Conservation (phyloP, 2,797 vertebrate species). For the Xenentodon cancila region DNA sequence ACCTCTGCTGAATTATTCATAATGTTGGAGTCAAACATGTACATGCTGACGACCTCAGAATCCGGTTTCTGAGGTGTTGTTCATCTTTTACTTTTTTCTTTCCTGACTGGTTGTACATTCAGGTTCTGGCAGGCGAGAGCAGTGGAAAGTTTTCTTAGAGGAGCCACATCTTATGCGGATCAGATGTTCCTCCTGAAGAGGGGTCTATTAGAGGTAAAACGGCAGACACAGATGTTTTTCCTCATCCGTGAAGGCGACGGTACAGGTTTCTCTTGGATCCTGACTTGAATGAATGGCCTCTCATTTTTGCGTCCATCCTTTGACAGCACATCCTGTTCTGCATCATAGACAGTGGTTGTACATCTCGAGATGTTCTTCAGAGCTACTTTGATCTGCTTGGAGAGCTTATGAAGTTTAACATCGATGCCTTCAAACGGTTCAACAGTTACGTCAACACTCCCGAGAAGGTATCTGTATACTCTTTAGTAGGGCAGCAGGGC, state of each 20-base stretch:
- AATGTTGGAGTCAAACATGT: background rate
- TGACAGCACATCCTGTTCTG: constrained; percentile 97
- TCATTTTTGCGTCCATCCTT: constrained; percentile 14
- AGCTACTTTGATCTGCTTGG: constrained; percentile 99
- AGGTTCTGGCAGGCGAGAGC: constrained; percentile 99
- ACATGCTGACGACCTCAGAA: background rate
- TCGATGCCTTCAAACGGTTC: constrained; percentile 97
- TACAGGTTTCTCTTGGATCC: background rate
- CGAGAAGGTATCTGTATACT: constrained; percentile 88
- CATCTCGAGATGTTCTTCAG: constrained; percentile 96
- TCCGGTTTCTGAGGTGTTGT: no score
- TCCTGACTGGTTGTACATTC: constrained; percentile 8
- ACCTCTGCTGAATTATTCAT: background rate
- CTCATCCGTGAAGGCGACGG: background rate
- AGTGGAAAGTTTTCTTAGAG: constrained; percentile 97
- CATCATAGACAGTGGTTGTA: constrained; percentile 98
- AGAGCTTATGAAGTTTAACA: constrained; percentile 99
- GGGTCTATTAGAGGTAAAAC: constrained; percentile 92
- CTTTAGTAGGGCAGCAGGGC: background rate
- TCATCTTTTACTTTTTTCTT: constrained; percentile 1
- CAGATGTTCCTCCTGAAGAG: constrained; percentile 98
- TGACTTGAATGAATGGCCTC: background rate
- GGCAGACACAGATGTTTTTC: background rate
- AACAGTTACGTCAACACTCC: constrained; percentile 98
- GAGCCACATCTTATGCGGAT: constrained; percentile 97